Base-by-base conservation (phyloP, 2,888 invertebrate genomes). In the Romanomermis culicivorax region DNA sequence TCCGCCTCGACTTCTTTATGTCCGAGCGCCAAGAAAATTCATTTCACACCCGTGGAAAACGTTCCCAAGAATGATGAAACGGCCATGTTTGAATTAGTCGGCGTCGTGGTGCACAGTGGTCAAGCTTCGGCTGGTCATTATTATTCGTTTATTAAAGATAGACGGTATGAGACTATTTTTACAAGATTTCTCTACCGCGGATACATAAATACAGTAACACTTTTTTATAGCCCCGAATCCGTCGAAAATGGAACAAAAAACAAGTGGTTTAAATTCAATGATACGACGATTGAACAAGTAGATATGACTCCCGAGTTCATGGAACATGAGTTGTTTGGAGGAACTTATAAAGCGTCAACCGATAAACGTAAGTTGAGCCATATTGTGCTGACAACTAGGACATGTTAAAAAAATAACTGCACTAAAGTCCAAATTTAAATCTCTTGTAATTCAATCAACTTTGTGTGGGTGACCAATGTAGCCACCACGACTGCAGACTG, bases 81-180 rank as follows among this genome's bases (percentile, higher is more conserved):
- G 56, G 57, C 57, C 47, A 56, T 62, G 14, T 75, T 74, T 61
- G 73, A 74, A 59, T 65, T 75, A 52, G 74, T 74, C 23, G 75
- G 75, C 2, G 69, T 74, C 49, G 70, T 75, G 24, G 74, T 76
- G 2, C 75, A 75, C 63, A 74, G 73, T 61, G 75, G 75, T 1
- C 74, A 74, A 61, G 75, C 75, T 23, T 73, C 71, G 62, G 75
- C 75, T 54, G 75, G 75, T 2, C 75, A 75, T 62, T 75, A 75
- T 63, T 75, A 75, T 59, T 73, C 74, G 23, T 75, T 71, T 62
- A 73, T 75, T 52, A 69, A 69, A 58, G 71, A 72, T 50, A 63
- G 70, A 20, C 55, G 58, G 55, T 54, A 42, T 11, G 23, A 23
- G 7, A 7, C 47, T 7, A 23, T 23, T 23, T 7, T 23, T 23